Percentiles rank a stretch among this genome's conserved stretches.
phyloP scores from a whole-genome alignment of 2,797 vertebrate species.

The Enteromius mattozi region DNA sequence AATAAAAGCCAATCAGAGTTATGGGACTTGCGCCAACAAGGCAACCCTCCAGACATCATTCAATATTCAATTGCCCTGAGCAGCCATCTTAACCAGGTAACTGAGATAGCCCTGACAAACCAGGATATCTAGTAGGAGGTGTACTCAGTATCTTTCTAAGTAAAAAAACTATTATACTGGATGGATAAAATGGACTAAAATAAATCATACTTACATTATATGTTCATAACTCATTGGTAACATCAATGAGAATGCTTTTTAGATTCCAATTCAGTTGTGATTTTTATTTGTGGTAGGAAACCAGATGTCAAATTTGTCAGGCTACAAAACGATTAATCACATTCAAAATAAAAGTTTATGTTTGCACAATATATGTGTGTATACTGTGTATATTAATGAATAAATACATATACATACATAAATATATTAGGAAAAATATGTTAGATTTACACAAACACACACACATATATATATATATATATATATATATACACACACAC shows the following conservation, averaged over 20 bases:
- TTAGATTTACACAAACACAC: no score
- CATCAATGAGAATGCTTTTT: background rate
- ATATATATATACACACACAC: no score
- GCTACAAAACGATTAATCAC: background rate
- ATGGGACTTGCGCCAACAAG: slow-evolving; percentile 72
- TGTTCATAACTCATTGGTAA: background rate
- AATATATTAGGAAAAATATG: background rate
- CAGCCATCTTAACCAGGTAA: slow-evolving; percentile 80
- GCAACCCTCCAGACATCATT: slow-evolving; percentile 79
- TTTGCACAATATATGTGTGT: background rate
- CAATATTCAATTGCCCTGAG: slow-evolving; percentile 76
- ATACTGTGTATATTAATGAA: background rate
- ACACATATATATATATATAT: no score
- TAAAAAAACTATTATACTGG: background rate
- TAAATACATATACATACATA: background rate
- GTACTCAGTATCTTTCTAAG: background rate
- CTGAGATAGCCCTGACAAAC: background rate
- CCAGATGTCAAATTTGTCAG: background rate
- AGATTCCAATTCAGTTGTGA: background rate
- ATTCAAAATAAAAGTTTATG: background rate
- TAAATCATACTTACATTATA: background rate
- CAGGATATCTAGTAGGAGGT: background rate
- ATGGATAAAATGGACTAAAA: background rate
- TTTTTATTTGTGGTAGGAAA: background rate
- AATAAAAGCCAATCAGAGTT: slow-evolving; percentile 74